Evolutionary conservation across 1,140 invertebrate genomes (phyloP).

Genomic region (Tenebrio molitor): DNA sequence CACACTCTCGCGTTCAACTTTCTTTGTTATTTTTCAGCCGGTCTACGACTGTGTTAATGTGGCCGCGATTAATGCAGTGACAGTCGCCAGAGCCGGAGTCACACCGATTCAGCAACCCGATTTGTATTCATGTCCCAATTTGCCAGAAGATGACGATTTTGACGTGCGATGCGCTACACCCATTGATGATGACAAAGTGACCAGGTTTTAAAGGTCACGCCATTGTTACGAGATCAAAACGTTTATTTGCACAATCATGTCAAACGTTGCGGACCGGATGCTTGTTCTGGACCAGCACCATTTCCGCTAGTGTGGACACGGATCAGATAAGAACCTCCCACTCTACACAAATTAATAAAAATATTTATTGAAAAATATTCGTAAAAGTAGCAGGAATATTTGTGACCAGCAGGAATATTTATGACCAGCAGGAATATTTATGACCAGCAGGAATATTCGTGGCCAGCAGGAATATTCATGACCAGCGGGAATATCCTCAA

Average conservation of each 20-base stretch:
- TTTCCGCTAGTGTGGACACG: conserved; percentile 3
- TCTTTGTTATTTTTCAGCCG: conserved; percentile 57
- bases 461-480: no score
- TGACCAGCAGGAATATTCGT: no score
- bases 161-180: conserved; percentile 57
- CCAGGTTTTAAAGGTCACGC: conserved; percentile 58
- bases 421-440: no score
- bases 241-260: conserved; percentile 28
- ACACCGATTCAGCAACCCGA: conserved; percentile 55
- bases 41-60: conserved; percentile 65
- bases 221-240: neutral
- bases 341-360: no score
- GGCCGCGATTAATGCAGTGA: conserved; percentile 61
- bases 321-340: conserved; percentile 1
- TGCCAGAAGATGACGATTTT: conserved; percentile 59
- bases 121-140: conserved; percentile 57
- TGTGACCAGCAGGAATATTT: no score
- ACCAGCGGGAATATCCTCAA: no score
- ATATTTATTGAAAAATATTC: no score
- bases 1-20: conserved; percentile 14
- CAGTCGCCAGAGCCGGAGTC: conserved; percentile 55
- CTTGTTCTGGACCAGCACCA: neutral
- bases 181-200: conserved; percentile 61
- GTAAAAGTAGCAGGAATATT: no score
- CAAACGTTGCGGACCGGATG: conserved; percentile 5